Evolutionary conservation across 2,797 vertebrate genomes (phyloP).

Genomic region (Dermochelys coriacea): DNA sequence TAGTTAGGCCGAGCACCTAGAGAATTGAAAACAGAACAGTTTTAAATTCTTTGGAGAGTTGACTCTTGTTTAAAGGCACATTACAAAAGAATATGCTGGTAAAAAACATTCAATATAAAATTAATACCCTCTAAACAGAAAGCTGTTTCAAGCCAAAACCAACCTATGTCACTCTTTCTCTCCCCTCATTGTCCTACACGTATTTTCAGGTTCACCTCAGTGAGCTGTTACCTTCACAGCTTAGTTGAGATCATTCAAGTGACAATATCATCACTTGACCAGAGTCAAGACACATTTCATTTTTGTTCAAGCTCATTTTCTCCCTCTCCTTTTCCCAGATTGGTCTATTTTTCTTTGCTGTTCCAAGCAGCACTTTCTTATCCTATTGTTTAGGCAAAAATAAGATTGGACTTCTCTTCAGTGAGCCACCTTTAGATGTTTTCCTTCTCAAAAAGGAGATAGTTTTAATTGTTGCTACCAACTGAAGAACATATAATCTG

Average conservation of each 20-base stretch:
- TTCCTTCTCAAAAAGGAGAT: background rate
- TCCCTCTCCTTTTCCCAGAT: background rate
- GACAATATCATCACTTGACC: background rate
- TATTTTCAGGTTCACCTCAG: background rate
- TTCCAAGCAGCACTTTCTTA: background rate
- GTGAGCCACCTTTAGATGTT: background rate
- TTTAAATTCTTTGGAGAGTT: background rate
- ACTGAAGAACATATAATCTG: background rate
- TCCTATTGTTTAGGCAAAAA: background rate
- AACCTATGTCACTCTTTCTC: background rate
- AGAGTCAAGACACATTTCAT: background rate
- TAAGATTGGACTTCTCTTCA: background rate
- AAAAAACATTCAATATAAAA: background rate
- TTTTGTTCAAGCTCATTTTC: background rate
- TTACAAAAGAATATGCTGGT: background rate
- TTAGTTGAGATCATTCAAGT: background rate
- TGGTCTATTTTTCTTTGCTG: background rate
- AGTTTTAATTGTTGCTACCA: background rate
- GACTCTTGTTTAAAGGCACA: background rate
- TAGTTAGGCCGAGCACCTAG: background rate
- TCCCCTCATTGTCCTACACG: background rate
- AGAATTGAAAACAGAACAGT: background rate
- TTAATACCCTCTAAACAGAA: background rate
- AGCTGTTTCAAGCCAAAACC: background rate
- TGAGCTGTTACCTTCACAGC: background rate